Evolutionary conservation across 2,888 invertebrate species (phyloP).

Genomic region (Thymelicus sylvestris): DNA sequence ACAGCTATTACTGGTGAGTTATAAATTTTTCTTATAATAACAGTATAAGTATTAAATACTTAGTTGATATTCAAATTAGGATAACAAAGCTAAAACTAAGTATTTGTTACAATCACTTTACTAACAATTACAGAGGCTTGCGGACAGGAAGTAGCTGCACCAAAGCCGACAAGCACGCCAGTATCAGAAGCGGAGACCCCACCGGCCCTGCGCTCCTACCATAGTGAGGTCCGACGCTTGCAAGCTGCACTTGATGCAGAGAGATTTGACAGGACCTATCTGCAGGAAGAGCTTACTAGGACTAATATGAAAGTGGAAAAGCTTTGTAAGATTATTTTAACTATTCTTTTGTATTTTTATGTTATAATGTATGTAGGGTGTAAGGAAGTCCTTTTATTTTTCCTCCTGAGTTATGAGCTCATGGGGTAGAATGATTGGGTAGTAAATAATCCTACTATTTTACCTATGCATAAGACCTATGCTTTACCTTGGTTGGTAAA

Average conservation of each 20-base stretch:
- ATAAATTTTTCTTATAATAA: too few species aligned
- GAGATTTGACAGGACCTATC: constrained; percentile 85
- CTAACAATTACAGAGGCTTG: constrained; percentile 64
- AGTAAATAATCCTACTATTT: too few species aligned
- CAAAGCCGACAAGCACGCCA: constrained; percentile 38
- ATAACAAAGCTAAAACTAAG: too few species aligned
- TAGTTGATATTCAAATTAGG: too few species aligned
- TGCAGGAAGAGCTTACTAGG: constrained; percentile 84
- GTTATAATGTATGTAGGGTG: too few species aligned
- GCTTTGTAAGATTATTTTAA: constrained; percentile 65
- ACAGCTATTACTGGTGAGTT: constrained; percentile 69
- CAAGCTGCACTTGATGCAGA: constrained; percentile 86
- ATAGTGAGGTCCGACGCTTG: constrained; percentile 79
- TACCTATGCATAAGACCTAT: too few species aligned
- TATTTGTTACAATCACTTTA: too few species aligned
- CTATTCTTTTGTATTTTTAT: background rate
- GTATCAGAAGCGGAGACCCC: constrained; percentile 66
- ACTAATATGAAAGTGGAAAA: constrained; percentile 82
- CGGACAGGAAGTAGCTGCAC: constrained; percentile 55
- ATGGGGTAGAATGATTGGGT: too few species aligned
- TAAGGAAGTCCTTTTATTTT: too few species aligned
- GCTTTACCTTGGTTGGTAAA: too few species aligned
- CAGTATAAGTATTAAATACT: too few species aligned
- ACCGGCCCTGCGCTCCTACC: constrained; percentile 69
- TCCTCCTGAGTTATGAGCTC: too few species aligned